Percentiles rank a stretch among this genome's conserved stretches.
Conservation (phyloP, 2,888 invertebrate species). For the Physocephala rufipes region DNA sequence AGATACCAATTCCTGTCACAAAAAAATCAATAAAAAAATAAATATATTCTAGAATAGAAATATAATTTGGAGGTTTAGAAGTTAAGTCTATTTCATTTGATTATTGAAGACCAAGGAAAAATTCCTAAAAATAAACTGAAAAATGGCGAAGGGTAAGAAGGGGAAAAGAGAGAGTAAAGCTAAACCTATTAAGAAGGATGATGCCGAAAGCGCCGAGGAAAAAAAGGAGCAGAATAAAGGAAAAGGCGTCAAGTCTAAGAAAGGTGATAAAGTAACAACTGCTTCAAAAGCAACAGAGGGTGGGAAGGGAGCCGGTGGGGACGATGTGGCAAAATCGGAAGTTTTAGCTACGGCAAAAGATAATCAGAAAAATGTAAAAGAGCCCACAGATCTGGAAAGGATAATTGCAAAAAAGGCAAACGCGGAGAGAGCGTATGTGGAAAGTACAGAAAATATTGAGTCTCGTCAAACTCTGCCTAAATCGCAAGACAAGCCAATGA, state of each 20-base stretch:
- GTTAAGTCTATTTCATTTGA: not conserved
- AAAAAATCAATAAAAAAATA: slow-evolving; percentile 15
- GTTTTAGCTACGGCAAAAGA: not conserved
- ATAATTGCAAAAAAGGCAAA: not conserved
- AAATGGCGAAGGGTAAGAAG: not conserved
- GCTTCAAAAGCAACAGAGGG: no score
- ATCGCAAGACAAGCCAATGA: not conserved
- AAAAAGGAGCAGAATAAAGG: not conserved
- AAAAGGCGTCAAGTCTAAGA: not conserved
- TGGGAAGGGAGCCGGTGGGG: not conserved
- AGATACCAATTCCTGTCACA: not conserved
- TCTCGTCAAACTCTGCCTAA: not conserved
- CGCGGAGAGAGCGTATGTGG: no score
- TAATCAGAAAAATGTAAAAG: not conserved
- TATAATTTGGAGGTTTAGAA: not conserved
- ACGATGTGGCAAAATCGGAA: not conserved
- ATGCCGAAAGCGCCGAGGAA: not conserved
- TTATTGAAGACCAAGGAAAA: not conserved
- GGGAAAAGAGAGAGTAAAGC: not conserved
- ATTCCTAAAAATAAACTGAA: not conserved
- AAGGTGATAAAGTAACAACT: no score
- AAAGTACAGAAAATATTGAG: no score
- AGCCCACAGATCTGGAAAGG: not conserved
- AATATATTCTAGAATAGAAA: not conserved
- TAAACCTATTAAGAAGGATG: not conserved